These are phyloP conservation scores for Phrynocephalus vlangalii DNA, from an alignment of 2,797 vertebrate genomes.

Conservation along the genomic window DNA sequence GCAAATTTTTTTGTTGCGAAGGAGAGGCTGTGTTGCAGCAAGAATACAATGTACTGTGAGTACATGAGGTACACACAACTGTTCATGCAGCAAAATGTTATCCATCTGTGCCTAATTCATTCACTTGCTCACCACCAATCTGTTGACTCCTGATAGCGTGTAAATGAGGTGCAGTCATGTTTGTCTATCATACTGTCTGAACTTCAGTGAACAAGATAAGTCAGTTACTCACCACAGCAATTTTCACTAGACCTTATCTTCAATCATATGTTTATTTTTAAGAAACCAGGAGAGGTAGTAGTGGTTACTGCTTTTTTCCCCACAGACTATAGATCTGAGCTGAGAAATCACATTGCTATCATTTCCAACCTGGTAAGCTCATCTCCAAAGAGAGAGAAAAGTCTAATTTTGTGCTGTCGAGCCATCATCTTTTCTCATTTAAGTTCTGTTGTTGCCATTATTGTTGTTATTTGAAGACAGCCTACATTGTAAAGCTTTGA, in stretches of 20 bases:
- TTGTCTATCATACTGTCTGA: constrained; percentile 27
- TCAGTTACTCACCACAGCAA: constrained; percentile 1
- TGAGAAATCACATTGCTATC: constrained; percentile 31
- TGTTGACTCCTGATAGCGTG: constrained; percentile 43
- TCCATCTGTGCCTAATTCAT: constrained; percentile 18
- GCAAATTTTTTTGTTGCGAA: constrained; percentile 1
- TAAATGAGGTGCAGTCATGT: constrained; percentile 36
- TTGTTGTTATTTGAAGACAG: constrained; percentile 37
- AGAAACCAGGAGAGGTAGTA: constrained; percentile 21
- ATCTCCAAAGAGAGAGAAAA: constrained; percentile 35
- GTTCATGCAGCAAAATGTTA: constrained; percentile 15
- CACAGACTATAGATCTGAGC: constrained; percentile 35
- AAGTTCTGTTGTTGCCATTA: constrained; percentile 4
- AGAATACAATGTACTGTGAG: constrained; percentile 23
- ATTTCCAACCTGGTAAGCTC: constrained; percentile 36
- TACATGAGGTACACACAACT: constrained; percentile 35
- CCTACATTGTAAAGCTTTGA: constrained; percentile 49
- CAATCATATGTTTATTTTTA: constrained; percentile 38
- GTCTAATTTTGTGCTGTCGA: constrained; percentile 44
- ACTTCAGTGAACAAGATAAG: constrained; percentile 46
- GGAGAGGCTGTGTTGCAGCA: background rate
- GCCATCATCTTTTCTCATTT: constrained; percentile 41
- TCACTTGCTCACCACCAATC: constrained; percentile 31
- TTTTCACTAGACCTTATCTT: constrained; percentile 49
- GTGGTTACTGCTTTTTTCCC: background rate